These are phyloP conservation scores for Tokudaia muenninki DNA, from an alignment of 2,797 vertebrate genomes.

Conservation along the genomic window DNA sequence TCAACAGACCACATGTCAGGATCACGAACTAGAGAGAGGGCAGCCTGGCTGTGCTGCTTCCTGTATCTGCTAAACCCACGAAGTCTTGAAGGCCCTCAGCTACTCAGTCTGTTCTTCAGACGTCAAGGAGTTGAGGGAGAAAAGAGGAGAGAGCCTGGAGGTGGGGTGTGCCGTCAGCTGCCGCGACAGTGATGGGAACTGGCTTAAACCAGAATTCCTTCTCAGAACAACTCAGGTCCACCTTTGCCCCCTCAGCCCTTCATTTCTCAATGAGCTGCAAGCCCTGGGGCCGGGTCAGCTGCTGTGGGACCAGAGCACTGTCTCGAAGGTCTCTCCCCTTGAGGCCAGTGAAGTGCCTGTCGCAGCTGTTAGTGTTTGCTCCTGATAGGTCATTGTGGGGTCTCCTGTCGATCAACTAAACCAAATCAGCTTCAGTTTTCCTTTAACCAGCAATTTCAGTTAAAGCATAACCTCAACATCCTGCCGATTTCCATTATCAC, in stretches of 20 bases:
- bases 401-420: constrained; percentile 21
- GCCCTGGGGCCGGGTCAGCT: neutral
- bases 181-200: neutral
- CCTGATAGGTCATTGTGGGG: neutral
- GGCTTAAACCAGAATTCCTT: constrained; percentile 3
- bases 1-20: neutral
- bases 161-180: neutral
- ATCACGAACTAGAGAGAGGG: neutral
- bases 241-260: too few species aligned
- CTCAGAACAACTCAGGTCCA: neutral
- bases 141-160: neutral
- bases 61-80: neutral
- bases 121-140: neutral
- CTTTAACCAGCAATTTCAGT: constrained; percentile 58
- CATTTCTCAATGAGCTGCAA: neutral
- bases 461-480: constrained; percentile 52
- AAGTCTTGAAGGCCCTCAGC: neutral
- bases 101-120: neutral
- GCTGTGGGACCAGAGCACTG: neutral
- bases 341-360: neutral
- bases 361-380: neutral
- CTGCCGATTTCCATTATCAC: neutral
- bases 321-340: neutral
- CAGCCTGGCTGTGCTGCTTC: neutral
- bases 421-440: constrained; percentile 19